These are phyloP conservation scores for Anas platyrhynchos DNA, from an alignment of 2,113 vertebrate species.

Conservation along the genomic window DNA sequence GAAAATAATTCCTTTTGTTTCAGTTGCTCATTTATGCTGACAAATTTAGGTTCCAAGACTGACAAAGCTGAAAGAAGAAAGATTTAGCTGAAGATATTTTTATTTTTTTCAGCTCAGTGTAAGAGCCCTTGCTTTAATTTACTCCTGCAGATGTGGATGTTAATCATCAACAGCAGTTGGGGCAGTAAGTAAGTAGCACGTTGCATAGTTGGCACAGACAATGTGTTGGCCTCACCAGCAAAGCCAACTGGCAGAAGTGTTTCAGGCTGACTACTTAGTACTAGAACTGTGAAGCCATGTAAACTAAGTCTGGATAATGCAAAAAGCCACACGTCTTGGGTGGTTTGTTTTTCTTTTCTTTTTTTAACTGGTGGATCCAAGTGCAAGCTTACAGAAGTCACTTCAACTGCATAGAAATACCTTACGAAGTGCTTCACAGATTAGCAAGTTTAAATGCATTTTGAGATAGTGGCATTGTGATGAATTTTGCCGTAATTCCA, in stretches of 20 bases:
- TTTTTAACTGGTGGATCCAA: background rate
- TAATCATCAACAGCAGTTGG: accelerated
- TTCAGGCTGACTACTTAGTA: background rate
- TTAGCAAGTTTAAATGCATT: background rate
- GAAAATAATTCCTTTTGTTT: background rate
- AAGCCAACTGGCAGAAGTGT: background rate
- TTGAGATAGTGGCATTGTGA: background rate
- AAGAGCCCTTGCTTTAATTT: background rate
- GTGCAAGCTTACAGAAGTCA: background rate
- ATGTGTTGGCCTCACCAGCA: background rate
- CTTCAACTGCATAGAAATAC: background rate
- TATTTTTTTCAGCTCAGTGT: background rate
- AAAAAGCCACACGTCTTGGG: background rate
- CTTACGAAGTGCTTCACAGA: background rate
- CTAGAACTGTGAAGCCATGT: background rate
- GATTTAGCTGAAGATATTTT: background rate
- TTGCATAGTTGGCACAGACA: background rate
- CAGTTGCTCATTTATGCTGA: background rate
- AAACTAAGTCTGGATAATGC: background rate
- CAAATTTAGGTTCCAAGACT: background rate
- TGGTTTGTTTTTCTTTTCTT: background rate
- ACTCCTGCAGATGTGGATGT: background rate
- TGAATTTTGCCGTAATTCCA: background rate
- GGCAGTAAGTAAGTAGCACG: background rate
- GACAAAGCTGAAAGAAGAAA: background rate